Percentiles rank a stretch among this genome's conserved stretches.
Conservation (phyloP, 2,113 vertebrate genomes). For the Lichenostomus cassidix region DNA sequence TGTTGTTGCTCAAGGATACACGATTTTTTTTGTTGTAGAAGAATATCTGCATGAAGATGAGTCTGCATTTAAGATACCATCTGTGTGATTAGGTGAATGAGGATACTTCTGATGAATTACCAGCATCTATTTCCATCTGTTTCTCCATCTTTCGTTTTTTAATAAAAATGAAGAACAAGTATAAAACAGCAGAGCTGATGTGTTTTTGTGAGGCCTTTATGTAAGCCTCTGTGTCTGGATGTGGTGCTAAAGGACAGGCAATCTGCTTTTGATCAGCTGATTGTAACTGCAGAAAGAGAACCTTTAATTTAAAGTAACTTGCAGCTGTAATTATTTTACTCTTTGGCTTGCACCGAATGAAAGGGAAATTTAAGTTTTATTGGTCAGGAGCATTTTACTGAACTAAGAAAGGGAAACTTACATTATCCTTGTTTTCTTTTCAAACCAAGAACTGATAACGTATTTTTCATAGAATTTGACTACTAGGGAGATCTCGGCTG, state of each 20-base stretch:
- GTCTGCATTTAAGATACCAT: not conserved
- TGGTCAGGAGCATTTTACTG: conserved; percentile 38
- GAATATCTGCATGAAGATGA: not conserved
- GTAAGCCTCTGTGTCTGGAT: conserved; percentile 43
- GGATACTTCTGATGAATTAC: conserved; percentile 8
- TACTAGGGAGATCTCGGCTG: conserved; percentile 45
- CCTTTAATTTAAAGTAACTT: conserved; percentile 52
- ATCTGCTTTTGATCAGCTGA: conserved; percentile 65
- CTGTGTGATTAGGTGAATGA: conserved; percentile 40
- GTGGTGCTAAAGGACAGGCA: conserved; percentile 61
- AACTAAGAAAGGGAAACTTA: conserved; percentile 58
- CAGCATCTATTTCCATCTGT: not conserved
- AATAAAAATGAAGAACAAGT: conserved; percentile 54
- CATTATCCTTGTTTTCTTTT: not conserved
- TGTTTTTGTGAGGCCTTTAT: conserved; percentile 42
- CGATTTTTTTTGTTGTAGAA: not conserved
- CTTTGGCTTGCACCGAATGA: conserved; percentile 59
- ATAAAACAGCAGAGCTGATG: conserved; percentile 24
- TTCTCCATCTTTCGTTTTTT: conserved; percentile 31
- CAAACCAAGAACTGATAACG: conserved; percentile 5
- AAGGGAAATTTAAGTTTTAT: conserved; percentile 59
- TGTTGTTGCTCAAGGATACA: not conserved
- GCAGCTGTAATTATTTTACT: conserved; percentile 51
- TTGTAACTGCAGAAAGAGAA: conserved; percentile 38
- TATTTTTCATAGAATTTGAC: conserved; percentile 52